Conservation (phyloP, 2,888 invertebrate genomes). For the Chelonus formosanus region DNA sequence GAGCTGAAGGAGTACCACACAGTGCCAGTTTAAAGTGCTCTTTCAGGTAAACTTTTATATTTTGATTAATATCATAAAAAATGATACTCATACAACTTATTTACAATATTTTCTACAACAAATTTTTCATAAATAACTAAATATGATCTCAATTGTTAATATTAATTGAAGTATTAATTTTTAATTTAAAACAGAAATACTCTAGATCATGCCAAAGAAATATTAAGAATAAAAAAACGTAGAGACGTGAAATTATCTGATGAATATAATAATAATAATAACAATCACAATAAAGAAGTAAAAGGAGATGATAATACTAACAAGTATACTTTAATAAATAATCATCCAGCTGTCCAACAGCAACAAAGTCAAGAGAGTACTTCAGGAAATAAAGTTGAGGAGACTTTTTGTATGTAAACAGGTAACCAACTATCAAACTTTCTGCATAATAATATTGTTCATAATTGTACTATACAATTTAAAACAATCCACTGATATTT, state of each 20-base stretch:
- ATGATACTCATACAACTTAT: too few species aligned
- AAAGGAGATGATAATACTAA: conserved; percentile 38
- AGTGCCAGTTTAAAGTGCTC: conserved; percentile 37
- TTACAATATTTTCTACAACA: too few species aligned
- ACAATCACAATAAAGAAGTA: conserved; percentile 4
- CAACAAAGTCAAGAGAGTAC: conserved; percentile 45
- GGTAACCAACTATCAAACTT: neutral
- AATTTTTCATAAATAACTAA: too few species aligned
- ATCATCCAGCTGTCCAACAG: conserved; percentile 43
- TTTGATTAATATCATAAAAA: neutral
- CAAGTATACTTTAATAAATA: conserved; percentile 39
- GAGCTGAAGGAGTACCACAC: conserved; percentile 4
- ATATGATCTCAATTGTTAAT: neutral
- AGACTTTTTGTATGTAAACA: conserved; percentile 47
- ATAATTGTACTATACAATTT: too few species aligned
- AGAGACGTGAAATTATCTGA: conserved; percentile 27
- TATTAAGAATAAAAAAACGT: conserved; percentile 44
- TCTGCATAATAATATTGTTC: too few species aligned
- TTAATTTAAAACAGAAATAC: conserved; percentile 42
- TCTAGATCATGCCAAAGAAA: conserved; percentile 48
- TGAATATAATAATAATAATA: conserved; percentile 30
- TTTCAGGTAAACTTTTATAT: conserved; percentile 37
- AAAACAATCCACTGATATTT: too few species aligned
- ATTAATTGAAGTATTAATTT: neutral
- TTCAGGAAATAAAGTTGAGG: conserved; percentile 38